Base-by-base conservation (phyloP, 1,140 invertebrate species). In the Cotesia typhae region DNA sequence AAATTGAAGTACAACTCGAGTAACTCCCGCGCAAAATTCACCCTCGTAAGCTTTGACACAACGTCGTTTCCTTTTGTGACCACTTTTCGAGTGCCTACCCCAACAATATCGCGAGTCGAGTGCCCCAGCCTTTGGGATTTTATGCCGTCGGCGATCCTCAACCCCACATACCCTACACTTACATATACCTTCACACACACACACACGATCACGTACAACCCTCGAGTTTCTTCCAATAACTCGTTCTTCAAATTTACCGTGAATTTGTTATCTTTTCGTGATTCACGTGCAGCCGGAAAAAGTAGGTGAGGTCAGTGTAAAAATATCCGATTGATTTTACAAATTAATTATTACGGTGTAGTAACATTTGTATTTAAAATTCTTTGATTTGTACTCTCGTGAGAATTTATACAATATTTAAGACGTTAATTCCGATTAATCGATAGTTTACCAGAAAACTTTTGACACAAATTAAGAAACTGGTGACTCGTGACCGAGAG, bases 91-190 rank as follows among this genome's bases (percentile, higher is more conserved):
- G 80, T 79, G 74, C 77, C 80, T 76, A 78, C 77, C 78, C 78
- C 79, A 80, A 81, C 79, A 80, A 82, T 83, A 83, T 83, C 80
- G 77, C 69, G 78, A 80, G 78, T 82, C 78, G 79, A 83, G 82
- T 81, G 78, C 72, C 77, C 28, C 28, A 28, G 81, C 81, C 81
- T 84, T 84, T 82, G 81, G 80, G 81, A 83, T 80, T 81, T 80
- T 78, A 77, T 76, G 79, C 73, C 77, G 76, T 77, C 78, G 76
- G 67, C 70, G 70, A 71, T 65, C 68, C 74, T 63, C 73, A 60
- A 65, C 67, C 73, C 67, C 67, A 57, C 51, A 28, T 28, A 28
- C 28, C 28, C 28, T 59, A 72, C 73, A 67, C 66, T 17, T 17
- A 63, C 67, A 36, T 70, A 55, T n/a, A 60, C 61, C 60, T 65